phyloP scores from a whole-genome alignment of 2,888 invertebrate genomes.

The Steinernema carpocapsae region DNA sequence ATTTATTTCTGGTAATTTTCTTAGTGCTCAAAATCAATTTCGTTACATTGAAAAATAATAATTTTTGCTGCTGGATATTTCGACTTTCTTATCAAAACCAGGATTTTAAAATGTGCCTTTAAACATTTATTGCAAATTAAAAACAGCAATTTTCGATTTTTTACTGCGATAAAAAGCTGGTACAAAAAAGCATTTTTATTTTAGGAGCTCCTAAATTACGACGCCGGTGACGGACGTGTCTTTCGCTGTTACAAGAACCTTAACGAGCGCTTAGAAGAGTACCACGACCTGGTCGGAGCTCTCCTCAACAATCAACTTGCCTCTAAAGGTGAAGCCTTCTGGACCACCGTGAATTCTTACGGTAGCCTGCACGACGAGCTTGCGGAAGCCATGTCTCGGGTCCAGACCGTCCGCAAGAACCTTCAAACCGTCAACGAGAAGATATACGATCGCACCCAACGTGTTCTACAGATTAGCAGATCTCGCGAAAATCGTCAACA shows the following conservation, averaged over 20 bases:
- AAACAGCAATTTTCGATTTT: too few relatives aligned
- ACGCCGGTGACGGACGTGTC: conserved; percentile 45
- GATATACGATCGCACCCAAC: conserved; percentile 50
- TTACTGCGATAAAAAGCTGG: too few relatives aligned
- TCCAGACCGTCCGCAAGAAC: conserved; percentile 50
- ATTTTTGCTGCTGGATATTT: too few relatives aligned
- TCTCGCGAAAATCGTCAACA: conserved; percentile 53
- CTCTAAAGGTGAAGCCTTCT: conserved; percentile 93
- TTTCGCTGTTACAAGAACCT: conserved; percentile 48
- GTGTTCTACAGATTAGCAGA: conserved; percentile 55
- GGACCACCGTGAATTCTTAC: conserved; percentile 96
- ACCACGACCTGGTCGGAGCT: conserved; percentile 65
- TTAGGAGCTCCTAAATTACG: conserved; percentile 42
- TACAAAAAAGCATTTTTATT: not conserved
- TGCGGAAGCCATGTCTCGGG: conserved; percentile 73
- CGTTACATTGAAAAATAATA: too few relatives aligned
- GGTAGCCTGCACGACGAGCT: conserved; percentile 95
- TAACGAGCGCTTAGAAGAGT: conserved; percentile 59
- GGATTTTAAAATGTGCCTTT: too few relatives aligned
- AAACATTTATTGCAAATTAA: too few relatives aligned
- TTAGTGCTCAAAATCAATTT: too few relatives aligned
- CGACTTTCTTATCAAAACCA: too few relatives aligned
- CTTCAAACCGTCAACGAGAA: conserved; percentile 43
- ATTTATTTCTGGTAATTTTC: too few relatives aligned
- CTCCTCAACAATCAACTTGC: conserved; percentile 77